Evolutionary conservation across 2,113 vertebrate species (phyloP).

Genomic region (Rhynchomys soricoides): DNA sequence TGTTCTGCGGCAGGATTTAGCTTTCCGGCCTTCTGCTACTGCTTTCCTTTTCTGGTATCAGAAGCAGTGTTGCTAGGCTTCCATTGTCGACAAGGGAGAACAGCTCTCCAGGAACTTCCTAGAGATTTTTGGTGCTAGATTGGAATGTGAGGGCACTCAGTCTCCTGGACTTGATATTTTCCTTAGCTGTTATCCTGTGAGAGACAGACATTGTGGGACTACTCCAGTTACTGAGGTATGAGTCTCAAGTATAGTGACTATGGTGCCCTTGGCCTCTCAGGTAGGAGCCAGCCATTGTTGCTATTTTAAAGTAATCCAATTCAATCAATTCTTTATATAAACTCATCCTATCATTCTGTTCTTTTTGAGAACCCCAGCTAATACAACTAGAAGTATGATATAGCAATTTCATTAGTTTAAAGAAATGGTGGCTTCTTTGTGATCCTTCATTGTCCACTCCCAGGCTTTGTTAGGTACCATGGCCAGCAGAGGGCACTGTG

Average conservation of each 20-base stretch:
- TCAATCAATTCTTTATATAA: neutral
- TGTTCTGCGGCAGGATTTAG: neutral
- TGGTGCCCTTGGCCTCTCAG: neutral
- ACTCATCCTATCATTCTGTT: neutral
- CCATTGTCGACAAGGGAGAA: neutral
- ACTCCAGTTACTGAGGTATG: neutral
- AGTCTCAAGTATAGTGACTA: neutral
- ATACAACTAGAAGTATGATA: neutral
- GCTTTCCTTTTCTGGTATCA: neutral
- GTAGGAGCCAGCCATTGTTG: neutral
- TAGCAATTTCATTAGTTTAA: neutral
- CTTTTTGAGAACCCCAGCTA: neutral
- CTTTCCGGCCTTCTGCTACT: neutral
- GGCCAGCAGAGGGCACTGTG: conserved; percentile 83
- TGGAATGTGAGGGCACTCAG: neutral
- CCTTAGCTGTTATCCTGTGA: neutral
- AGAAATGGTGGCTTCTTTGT: neutral
- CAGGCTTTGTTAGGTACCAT: neutral
- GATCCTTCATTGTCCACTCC: too few species aligned
- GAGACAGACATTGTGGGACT: neutral
- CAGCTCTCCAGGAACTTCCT: neutral
- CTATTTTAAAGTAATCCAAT: neutral
- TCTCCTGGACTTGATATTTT: neutral
- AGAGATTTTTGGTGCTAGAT: neutral
- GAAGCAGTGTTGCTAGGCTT: neutral